Conservation (phyloP, 2,113 vertebrate species). For the Callaeas wilsoni region DNA sequence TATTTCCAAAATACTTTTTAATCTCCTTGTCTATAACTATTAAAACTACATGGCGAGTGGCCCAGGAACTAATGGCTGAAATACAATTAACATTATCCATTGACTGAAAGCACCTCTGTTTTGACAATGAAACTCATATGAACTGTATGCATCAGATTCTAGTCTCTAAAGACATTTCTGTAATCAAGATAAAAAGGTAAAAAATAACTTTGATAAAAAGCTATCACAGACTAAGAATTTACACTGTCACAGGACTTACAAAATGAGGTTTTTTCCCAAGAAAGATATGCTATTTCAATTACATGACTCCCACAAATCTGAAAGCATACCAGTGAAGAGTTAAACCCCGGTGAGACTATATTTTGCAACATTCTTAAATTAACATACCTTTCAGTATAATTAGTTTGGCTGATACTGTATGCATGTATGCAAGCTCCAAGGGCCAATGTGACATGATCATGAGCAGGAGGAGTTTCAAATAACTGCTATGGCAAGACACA, state of each 20-base stretch:
- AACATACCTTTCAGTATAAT: background rate
- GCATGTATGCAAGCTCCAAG: background rate
- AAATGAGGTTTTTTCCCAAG: rapidly evolving
- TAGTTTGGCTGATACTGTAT: background rate
- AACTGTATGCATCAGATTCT: background rate
- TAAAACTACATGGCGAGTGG: background rate
- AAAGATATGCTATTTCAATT: background rate
- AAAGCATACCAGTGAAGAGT: background rate
- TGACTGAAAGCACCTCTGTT: background rate
- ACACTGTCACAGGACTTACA: background rate
- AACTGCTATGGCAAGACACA: background rate
- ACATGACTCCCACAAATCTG: background rate
- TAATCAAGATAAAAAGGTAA: background rate
- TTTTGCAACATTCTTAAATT: background rate
- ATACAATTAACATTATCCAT: background rate
- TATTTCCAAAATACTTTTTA: background rate
- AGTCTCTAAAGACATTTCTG: background rate
- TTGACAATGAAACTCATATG: background rate
- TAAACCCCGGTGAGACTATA: background rate
- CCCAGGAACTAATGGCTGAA: background rate
- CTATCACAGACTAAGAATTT: background rate
- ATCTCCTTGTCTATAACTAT: background rate
- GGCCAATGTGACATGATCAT: background rate
- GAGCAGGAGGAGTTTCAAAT: background rate
- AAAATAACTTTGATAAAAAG: background rate